These are phyloP conservation scores for Drosophila pectinifera DNA, from an alignment of 1,140 invertebrate species.

Conservation along the genomic window DNA sequence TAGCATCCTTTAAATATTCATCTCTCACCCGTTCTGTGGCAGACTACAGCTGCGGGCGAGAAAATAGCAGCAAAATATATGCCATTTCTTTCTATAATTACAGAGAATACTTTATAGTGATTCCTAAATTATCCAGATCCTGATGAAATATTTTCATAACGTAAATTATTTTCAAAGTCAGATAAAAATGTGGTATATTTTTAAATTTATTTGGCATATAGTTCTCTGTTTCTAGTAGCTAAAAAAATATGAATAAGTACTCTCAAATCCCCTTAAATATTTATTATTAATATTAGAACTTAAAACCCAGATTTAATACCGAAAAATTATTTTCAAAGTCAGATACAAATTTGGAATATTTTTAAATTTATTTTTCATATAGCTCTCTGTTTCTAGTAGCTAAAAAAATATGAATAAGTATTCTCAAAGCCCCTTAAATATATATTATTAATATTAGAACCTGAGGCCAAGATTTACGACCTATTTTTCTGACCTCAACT, in stretches of 20 bases:
- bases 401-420: too few species aligned
- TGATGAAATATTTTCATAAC: fast-evolving
- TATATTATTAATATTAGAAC: too few species aligned
- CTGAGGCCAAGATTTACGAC: too few species aligned
- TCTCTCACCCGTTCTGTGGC: neutral
- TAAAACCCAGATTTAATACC: too few species aligned
- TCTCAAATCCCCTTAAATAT: too few species aligned
- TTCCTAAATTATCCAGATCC: too few species aligned
- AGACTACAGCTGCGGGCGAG: neutral
- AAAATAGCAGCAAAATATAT: neutral
- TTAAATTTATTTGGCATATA: neutral
- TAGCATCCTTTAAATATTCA: slow-evolving; percentile 28
- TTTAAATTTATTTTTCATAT: neutral
- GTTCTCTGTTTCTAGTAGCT: neutral
- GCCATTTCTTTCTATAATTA: neutral
- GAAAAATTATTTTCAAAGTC: neutral
- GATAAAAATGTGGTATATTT: neutral
- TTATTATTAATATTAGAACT: too few species aligned
- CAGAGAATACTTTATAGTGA: neutral
- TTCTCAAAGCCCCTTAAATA: too few species aligned
- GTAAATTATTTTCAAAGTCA: neutral
- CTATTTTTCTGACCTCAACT: neutral
- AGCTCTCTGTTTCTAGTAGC: neutral
- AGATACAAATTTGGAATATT: neutral
- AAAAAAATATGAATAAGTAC: too few species aligned